A percentile compares a stretch with the other conserved stretches of the same genome.
These are phyloP conservation scores for Seira sanloemensis DNA, from an alignment of 2,888 invertebrate species.

Conservation along the genomic window DNA sequence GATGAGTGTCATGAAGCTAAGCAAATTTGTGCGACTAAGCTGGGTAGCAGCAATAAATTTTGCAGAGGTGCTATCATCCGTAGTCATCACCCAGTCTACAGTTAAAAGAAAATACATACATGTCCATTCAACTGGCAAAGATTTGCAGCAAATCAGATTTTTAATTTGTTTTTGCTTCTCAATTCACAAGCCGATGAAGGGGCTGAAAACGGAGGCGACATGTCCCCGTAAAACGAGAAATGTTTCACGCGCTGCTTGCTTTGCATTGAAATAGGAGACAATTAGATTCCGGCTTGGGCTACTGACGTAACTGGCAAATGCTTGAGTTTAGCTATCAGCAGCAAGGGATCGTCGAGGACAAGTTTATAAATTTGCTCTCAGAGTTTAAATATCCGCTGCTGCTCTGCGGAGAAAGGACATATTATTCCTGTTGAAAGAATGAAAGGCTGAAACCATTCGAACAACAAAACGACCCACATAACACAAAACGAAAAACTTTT, in stretches of 20 bases:
- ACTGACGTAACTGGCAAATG: no score
- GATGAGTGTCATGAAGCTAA: no score
- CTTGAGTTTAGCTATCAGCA: no score
- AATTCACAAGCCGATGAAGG: not conserved
- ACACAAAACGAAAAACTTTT: conserved; percentile 16
- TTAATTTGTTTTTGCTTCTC: no score
- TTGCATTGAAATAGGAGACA: conserved; percentile 37
- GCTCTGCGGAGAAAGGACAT: not conserved
- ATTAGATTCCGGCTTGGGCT: conserved; percentile 1
- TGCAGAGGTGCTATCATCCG: not conserved
- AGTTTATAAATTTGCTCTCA: not conserved
- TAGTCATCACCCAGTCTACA: no score
- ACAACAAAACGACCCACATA: conserved; percentile 27
- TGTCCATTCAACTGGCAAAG: not conserved
- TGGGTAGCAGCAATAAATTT: not conserved
- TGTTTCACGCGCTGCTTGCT: not conserved
- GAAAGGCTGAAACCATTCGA: not conserved
- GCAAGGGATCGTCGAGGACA: conserved; percentile 25
- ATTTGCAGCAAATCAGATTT: not conserved
- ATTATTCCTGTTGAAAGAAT: not conserved
- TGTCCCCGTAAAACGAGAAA: conserved; percentile 16
- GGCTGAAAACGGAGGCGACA: not conserved
- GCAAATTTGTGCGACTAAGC: no score
- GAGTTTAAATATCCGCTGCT: not conserved
- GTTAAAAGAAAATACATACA: no score